Conservation (phyloP, 2,113 vertebrate species). For the Stegostoma tigrinum region DNA sequence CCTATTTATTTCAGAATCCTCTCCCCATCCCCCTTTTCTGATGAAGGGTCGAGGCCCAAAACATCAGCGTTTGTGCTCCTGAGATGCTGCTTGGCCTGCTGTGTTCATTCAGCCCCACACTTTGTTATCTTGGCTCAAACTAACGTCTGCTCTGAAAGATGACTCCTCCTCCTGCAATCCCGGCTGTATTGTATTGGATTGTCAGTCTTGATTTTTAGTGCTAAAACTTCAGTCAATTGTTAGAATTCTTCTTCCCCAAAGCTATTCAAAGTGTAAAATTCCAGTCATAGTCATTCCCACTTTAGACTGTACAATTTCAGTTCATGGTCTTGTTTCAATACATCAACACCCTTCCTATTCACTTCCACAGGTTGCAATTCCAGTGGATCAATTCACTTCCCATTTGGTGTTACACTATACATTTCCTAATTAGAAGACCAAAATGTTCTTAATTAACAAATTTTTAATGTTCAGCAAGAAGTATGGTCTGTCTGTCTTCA, state of each 20-base stretch:
- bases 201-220: background rate
- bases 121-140: background rate
- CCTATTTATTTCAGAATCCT: too few relatives aligned
- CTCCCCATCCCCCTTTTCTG: too few relatives aligned
- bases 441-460: conserved; percentile 11
- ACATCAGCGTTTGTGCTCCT: too few relatives aligned
- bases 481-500: background rate
- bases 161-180: too few relatives aligned
- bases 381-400: background rate
- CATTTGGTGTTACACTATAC: background rate
- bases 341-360: background rate
- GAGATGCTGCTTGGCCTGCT: too few relatives aligned
- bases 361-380: background rate
- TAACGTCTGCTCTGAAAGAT: background rate
- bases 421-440: background rate
- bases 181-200: background rate
- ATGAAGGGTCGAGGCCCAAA: too few relatives aligned
- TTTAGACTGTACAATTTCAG: background rate
- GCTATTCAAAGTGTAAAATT: background rate
- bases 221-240: background rate
- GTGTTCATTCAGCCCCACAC: too few relatives aligned
- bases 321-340: background rate
- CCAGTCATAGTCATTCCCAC: background rate
- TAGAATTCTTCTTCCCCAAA: background rate
- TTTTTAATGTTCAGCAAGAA: conserved; percentile 29